A percentile compares a stretch with the other conserved stretches of the same genome.
Evolutionary conservation across 2,888 invertebrate genomes (phyloP).

Genomic region (Napeogenes sylphis): DNA sequence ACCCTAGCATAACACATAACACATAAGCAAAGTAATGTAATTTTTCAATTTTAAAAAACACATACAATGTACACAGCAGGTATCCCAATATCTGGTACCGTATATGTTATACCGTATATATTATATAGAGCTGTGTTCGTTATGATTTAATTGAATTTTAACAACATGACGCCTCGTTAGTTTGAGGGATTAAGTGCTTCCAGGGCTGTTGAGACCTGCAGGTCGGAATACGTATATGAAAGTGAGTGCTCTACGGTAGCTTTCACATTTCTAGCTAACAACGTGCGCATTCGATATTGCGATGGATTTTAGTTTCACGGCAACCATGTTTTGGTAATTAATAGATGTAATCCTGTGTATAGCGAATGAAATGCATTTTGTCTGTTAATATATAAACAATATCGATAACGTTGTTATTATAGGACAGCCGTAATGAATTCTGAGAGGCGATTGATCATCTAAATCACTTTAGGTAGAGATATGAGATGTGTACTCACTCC

Average conservation of each 20-base stretch:
- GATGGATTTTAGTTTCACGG: conserved; percentile 18
- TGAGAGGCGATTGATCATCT: too few relatives aligned
- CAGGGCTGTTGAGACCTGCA: conserved; percentile 24
- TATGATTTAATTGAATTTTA: conserved; percentile 37
- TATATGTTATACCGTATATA: background rate
- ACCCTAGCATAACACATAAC: background rate
- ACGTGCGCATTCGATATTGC: conserved; percentile 14
- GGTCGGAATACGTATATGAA: conserved; percentile 25
- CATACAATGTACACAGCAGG: background rate
- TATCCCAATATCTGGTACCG: background rate
- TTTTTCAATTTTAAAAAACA: background rate
- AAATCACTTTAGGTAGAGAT: too few relatives aligned
- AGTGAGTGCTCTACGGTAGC: conserved; percentile 15
- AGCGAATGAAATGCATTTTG: background rate
- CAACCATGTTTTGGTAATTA: conserved; percentile 10
- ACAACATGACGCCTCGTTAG: conserved; percentile 36
- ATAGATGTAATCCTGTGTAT: background rate
- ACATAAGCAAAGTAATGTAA: background rate
- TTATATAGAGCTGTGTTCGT: conserved; percentile 26
- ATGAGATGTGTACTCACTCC: conserved; percentile 82
- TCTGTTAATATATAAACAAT: too few relatives aligned
- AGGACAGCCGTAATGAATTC: too few relatives aligned
- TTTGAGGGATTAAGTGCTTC: conserved; percentile 32
- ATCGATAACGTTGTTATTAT: too few relatives aligned
- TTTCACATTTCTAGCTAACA: conserved; percentile 11